These are phyloP conservation scores for Ostrea denselamellosa DNA, from an alignment of 1,140 invertebrate genomes.

Conservation along the genomic window DNA sequence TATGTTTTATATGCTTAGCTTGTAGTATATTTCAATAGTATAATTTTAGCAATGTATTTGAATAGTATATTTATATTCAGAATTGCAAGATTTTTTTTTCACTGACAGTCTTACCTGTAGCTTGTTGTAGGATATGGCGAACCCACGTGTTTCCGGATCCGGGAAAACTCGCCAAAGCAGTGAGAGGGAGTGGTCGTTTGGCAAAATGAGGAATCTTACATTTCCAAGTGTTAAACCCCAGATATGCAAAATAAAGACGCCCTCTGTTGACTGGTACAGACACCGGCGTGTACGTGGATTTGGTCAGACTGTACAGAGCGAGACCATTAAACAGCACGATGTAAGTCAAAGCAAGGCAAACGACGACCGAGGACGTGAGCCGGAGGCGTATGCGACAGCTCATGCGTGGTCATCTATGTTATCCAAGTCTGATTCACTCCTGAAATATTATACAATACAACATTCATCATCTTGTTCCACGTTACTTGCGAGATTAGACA, in stretches of 20 bases:
- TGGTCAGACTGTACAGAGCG: constrained; percentile 21
- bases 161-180: constrained; percentile 69
- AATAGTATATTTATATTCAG: too few species aligned
- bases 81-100: not conserved
- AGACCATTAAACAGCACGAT: constrained; percentile 40
- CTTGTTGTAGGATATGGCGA: constrained; percentile 67
- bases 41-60: too few species aligned
- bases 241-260: constrained; percentile 3
- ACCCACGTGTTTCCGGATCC: constrained; percentile 72
- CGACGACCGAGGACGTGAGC: not conserved
- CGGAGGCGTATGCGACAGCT: not conserved
- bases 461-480: not conserved
- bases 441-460: not conserved
- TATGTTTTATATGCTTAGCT: too few species aligned
- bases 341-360: constrained; percentile 19
- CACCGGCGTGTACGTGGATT: not conserved
- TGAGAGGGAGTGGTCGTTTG: constrained; percentile 48
- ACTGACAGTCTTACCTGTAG: constrained; percentile 62
- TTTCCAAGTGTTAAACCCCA: constrained; percentile 1
- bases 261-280: not conserved
- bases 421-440: not conserved
- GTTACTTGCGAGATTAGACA: not conserved
- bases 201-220: constrained; percentile 43
- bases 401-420: constrained; percentile 19
- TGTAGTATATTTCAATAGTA: too few species aligned